Base-by-base conservation (phyloP, 2,113 vertebrate species). In the Lepus timidus region DNA sequence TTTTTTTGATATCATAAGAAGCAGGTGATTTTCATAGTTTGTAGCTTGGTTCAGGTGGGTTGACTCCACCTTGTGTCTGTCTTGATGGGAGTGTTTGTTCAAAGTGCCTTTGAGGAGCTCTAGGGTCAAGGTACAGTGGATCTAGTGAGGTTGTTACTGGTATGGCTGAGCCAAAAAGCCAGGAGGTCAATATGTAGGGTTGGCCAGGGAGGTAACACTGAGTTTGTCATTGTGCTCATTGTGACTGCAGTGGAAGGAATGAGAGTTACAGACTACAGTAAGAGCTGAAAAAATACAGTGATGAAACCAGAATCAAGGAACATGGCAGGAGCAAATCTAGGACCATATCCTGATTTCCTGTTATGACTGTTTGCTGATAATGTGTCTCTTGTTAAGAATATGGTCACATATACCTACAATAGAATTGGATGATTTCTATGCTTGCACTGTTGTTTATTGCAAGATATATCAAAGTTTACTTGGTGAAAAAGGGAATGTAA, bases 391-490 rank as follows among this genome's bases (percentile, higher is more conserved):
- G 5, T 73, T 78, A 65, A 88, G 94, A 79, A 64, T 33, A 62
- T 13, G 14, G n/a, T 29, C 20, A 36, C 61, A 31, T 33, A 6
- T 9, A n/a, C 4, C 9, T 36, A 64, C 12, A 49, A 20, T 23
- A 25, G 58, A 67, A 49, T 33, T 44, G 19, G 19, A 52, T 27
- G 1, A 23, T 75, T 75, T 79, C 80, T 86, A 4, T 82, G 29
- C 51, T 33, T 58, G 90, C 78, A 33, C 20, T 81, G 13, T 49
- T 64, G 58, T 86, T 89, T 84, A 36, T 70, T 94, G 20, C 70
- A 44, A 87, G 29, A 39, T 75, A 31, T 39, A 61, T 22, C 64
- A 31, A 86, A 79, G 8, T 27, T 44, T 44, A 44, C 44, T 44
- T 44, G 44, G 44, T 44, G 44, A 44, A 44, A 44, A 44, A 44